Evolutionary conservation across 2,113 vertebrate species (phyloP).

Genomic region (Stegostoma tigrinum): DNA sequence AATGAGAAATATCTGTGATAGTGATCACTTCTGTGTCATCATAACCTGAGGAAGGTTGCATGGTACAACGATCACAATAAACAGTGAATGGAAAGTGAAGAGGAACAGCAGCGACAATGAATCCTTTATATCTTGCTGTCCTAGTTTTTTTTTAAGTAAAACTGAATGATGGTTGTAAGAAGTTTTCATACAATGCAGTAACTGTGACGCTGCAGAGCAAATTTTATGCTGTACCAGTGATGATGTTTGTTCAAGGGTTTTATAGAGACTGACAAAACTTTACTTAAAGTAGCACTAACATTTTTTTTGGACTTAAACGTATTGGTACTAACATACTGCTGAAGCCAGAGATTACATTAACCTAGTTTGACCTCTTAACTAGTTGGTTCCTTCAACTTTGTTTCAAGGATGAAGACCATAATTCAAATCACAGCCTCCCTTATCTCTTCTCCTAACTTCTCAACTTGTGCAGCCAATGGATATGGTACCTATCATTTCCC

Average conservation of each 20-base stretch:
- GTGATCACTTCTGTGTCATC: neutral
- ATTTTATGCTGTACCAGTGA: neutral
- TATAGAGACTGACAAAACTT: neutral
- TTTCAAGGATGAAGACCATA: neutral
- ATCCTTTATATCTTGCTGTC: neutral
- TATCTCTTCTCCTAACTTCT: neutral
- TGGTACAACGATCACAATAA: neutral
- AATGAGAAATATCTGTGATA: neutral
- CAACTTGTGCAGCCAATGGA: conserved; percentile 38
- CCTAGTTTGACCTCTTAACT: neutral
- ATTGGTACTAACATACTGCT: neutral
- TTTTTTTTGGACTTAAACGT: neutral
- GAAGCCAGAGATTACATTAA: neutral
- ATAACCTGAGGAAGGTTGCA: neutral
- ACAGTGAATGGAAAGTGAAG: neutral
- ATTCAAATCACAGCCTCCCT: neutral
- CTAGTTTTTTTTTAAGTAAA: neutral
- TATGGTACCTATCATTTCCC: neutral
- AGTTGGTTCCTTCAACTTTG: neutral
- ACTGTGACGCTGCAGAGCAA: neutral
- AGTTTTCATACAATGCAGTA: neutral
- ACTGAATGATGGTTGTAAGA: neutral
- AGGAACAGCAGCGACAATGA: neutral
- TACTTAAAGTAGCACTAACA: neutral
- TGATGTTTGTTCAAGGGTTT: neutral